Percentiles rank a stretch among this genome's conserved stretches.
Evolutionary conservation across 2,888 invertebrate species (phyloP).

Genomic region (Eupithecia dodoneata): DNA sequence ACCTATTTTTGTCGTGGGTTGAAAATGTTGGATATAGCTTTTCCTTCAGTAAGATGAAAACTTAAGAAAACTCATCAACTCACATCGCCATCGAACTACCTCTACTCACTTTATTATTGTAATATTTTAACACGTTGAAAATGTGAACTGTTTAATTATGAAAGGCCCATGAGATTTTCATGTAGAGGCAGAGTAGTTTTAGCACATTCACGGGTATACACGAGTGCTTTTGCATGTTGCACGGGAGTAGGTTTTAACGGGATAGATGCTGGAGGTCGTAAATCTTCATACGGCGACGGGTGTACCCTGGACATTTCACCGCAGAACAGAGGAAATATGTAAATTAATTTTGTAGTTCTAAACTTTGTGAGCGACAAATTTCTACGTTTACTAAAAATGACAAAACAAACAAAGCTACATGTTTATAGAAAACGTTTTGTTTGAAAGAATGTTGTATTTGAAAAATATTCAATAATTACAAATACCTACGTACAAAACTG

Average conservation of each 20-base stretch:
- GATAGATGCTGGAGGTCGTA: conserved; percentile 70
- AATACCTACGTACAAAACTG: not conserved
- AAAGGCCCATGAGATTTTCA: conserved; percentile 37
- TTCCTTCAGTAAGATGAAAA: not conserved
- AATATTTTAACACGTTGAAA: not conserved
- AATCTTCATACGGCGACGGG: conserved; percentile 68
- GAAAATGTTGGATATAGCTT: not conserved
- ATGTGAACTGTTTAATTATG: conserved; percentile 31
- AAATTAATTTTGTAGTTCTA: conserved; percentile 28
- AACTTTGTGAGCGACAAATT: not conserved
- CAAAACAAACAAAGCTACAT: not conserved
- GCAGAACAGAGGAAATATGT: conserved; percentile 29
- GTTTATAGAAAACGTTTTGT: not conserved
- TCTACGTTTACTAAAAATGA: not conserved
- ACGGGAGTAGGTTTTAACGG: conserved; percentile 69
- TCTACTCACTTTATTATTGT: not conserved
- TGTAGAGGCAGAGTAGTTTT: conserved; percentile 46
- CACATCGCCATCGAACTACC: not conserved
- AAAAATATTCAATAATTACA: not conserved
- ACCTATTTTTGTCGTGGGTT: not conserved
- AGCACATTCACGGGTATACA: conserved; percentile 51
- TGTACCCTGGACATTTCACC: conserved; percentile 43
- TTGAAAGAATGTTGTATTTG: not conserved
- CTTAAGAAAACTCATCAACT: not conserved
- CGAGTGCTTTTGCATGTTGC: conserved; percentile 77